Percentiles rank a stretch among this genome's conserved stretches.
Evolutionary conservation across 2,888 invertebrate species (phyloP).

Genomic region (Acleris cristana): DNA sequence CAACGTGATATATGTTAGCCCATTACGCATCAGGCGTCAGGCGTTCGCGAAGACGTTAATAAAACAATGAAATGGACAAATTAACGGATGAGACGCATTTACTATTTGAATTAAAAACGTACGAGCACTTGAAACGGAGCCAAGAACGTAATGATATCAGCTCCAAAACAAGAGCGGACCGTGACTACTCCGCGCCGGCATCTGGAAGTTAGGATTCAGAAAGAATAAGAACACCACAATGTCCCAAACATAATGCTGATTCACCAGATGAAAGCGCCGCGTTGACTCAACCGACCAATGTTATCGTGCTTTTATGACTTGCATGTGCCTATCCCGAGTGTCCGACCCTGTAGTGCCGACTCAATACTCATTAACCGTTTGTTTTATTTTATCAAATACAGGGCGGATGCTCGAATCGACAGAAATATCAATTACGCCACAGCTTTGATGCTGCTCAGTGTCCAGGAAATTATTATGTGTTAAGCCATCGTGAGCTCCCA

Average conservation of each 20-base stretch:
- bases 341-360: constrained; percentile 44
- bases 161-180: constrained; percentile 61
- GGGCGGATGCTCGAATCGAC: constrained; percentile 64
- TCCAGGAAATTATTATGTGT: constrained; percentile 28
- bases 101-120: constrained; percentile 26
- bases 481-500: constrained; percentile 9
- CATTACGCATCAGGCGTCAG: constrained; percentile 16
- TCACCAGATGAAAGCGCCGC: constrained; percentile 63
- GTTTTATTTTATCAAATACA: constrained; percentile 67
- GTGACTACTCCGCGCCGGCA: constrained; percentile 60
- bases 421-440: constrained; percentile 55
- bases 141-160: constrained; percentile 70
- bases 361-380: constrained; percentile 50
- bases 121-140: constrained; percentile 46
- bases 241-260: constrained; percentile 66
- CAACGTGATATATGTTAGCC: constrained; percentile 25
- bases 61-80: constrained; percentile 31
- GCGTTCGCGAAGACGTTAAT: constrained; percentile 21
- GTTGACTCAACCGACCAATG: constrained; percentile 60
- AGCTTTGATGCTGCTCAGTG: constrained; percentile 31
- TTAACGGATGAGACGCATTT: constrained; percentile 24
- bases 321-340: constrained; percentile 52
- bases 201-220: constrained; percentile 66
- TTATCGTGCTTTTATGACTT: constrained; percentile 71
- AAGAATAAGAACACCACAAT: constrained; percentile 67